A percentile compares a stretch with the other conserved stretches of the same genome.
phyloP scores from a whole-genome alignment of 2,888 invertebrate species.

The Thereva nobilitata region DNA sequence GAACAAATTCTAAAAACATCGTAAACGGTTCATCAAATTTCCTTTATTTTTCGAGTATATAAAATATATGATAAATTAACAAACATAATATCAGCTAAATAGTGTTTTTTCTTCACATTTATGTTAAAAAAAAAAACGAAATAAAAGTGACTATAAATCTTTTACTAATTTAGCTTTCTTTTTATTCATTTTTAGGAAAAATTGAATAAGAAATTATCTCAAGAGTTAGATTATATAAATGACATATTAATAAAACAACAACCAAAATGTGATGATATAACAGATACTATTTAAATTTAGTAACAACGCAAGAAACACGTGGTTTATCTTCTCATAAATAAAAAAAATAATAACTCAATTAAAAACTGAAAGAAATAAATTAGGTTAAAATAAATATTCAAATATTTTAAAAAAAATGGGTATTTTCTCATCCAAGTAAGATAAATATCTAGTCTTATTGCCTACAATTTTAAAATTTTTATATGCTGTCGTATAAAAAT shows the following conservation, averaged over 20 bases:
- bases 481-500: no score
- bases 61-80: conserved; percentile 31
- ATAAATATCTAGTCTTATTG: no score
- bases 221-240: conserved; percentile 36
- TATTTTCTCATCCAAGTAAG: no score
- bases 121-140: neutral
- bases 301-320: no score
- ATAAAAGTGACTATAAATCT: no score
- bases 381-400: no score
- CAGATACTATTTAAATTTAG: neutral
- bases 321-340: no score
- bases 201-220: conserved; percentile 33
- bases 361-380: no score
- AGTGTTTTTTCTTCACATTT: conserved; percentile 20
- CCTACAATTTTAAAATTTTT: no score
- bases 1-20: no score
- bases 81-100: conserved; percentile 30
- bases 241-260: conserved; percentile 17
- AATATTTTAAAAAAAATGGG: no score
- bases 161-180: conserved; percentile 5
- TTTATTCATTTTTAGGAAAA: conserved; percentile 32
- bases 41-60: conserved; percentile 19
- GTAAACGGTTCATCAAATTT: conserved; percentile 5
- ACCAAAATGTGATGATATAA: conserved; percentile 19
- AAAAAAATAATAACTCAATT: no score